phyloP scores from a whole-genome alignment of 1,140 invertebrate species.

The Ostrea denselamellosa region DNA sequence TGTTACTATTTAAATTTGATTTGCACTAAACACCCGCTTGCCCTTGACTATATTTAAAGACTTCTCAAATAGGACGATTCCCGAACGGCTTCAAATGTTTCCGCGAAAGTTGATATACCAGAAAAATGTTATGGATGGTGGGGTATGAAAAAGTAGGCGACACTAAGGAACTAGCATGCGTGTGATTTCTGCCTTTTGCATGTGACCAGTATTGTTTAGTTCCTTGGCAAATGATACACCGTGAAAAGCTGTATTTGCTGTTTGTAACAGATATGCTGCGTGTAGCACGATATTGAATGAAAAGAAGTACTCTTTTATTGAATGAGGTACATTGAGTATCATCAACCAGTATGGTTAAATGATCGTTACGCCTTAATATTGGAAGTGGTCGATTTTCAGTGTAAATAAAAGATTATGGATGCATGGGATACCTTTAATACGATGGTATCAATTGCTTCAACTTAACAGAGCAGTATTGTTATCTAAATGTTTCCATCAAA shows the following conservation, averaged over 20 bases:
- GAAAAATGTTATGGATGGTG: background rate
- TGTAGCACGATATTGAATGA: constrained; percentile 15
- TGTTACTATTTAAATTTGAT: constrained; percentile 18
- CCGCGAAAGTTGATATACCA: background rate
- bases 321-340: constrained; percentile 26
- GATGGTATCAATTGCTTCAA: constrained; percentile 6
- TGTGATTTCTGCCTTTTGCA: background rate
- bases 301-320: constrained; percentile 14
- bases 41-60: background rate
- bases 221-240: background rate
- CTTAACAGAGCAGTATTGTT: background rate
- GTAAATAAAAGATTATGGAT: constrained; percentile 32
- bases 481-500: background rate
- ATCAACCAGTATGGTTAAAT: background rate
- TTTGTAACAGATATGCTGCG: background rate
- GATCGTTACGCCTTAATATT: constrained; percentile 30
- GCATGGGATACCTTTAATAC: constrained; percentile 25
- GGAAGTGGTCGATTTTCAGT: constrained; percentile 25
- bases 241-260: background rate
- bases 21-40: background rate
- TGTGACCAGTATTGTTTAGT: background rate
- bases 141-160: background rate
- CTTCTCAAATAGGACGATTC: background rate
- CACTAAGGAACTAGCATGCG: background rate
- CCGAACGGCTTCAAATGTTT: background rate